Conservation (phyloP, 2,797 vertebrate species). For the Clarias laeviceps region DNA sequence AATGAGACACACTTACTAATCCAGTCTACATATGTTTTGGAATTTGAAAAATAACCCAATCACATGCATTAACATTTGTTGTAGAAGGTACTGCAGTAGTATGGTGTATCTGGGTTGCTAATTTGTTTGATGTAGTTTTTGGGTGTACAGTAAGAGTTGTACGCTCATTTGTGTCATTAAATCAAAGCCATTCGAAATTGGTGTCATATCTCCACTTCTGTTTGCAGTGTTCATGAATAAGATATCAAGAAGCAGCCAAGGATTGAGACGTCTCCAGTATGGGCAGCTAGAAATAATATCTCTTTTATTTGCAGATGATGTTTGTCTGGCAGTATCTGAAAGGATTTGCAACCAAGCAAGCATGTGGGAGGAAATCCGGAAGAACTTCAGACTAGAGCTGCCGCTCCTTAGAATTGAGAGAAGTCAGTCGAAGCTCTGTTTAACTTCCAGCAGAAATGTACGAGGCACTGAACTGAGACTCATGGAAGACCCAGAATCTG, state of each 20-base stretch:
- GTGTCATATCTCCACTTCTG: neutral
- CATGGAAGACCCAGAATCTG: no score
- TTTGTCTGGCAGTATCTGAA: neutral
- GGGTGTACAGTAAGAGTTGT: no score
- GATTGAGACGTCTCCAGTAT: neutral
- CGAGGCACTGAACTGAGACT: no score
- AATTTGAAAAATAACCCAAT: neutral
- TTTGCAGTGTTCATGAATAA: neutral
- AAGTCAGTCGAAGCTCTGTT: no score
- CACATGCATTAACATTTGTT: neutral
- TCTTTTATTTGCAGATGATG: neutral
- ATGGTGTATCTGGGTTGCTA: neutral
- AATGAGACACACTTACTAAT: neutral
- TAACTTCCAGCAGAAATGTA: no score
- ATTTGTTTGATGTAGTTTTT: neutral
- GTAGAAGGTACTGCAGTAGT: neutral
- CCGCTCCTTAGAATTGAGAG: no score
- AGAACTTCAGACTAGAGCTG: no score
- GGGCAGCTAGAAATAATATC: neutral
- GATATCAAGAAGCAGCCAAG: neutral
- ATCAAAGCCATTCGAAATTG: neutral
- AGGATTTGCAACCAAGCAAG: no score
- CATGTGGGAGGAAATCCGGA: no score
- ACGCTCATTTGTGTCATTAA: neutral
- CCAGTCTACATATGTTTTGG: neutral